Base-by-base conservation (phyloP, 2,797 vertebrate genomes). In the Cephalopachus bancanus region DNA sequence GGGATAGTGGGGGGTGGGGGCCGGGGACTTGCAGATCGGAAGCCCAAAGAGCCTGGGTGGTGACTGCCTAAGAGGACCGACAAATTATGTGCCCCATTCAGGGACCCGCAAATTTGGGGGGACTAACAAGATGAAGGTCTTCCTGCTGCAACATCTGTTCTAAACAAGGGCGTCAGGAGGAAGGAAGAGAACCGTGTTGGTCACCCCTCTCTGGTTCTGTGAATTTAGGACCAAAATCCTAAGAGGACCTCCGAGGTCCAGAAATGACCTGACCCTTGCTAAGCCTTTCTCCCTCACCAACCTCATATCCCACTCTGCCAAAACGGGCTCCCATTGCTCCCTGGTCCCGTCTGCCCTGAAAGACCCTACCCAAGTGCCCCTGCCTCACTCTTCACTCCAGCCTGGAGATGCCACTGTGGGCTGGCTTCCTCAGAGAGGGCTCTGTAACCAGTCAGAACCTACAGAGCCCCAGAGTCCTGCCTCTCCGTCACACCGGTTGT, bases 401-500 rank as follows among this genome's bases (percentile, higher is more conserved):
- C 1, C 55, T 28, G 10, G 14, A 55, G 24, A 9, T 49, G 57
- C 28, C n/a, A 10, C n/a, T 5, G 57, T 33, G 62, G n/a, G 79
- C 65, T 59, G 64, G 22, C n/a, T 33, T 69, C 65, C 78, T 83
- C 69, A 14, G 49, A 91, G 49, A 93, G 16, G 14, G 28, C 30
- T 30, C 53, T 3, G 4, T n/a, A 24, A 57, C 7, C 7, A n/a
- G 12, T 2, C 1, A 0, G 59, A 24, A 51, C 64, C 16, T 2
- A 19, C 2, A 12, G 22, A 44, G 28, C 12, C 57, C 57, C 55
- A 22, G 14, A 65, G 17, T 5, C 53, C 33, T 3, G 6, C 19
- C 67, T 53, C 14, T 72, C 75, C 19, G 10, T 86, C 65, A n/a
- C 0, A 7, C 20, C 24, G 14, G 19, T 44, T 7, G 1, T 17